Percentiles rank a stretch among this genome's conserved stretches.
phyloP scores from a whole-genome alignment of 2,797 vertebrate species.

The Momotus momota region DNA sequence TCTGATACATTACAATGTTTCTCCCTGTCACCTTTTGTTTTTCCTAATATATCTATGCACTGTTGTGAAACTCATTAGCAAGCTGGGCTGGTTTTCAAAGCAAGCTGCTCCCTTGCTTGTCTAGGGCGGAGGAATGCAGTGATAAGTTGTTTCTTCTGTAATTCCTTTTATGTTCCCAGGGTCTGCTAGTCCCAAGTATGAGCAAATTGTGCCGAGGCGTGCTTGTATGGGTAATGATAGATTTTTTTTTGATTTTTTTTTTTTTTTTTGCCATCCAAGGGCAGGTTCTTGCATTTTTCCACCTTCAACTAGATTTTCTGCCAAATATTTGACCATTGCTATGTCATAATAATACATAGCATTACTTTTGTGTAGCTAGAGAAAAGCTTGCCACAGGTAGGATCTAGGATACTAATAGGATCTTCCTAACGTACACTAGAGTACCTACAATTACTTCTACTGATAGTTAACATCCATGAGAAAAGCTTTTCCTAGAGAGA shows the following conservation, averaged over 20 bases:
- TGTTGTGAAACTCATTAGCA: conserved; percentile 48
- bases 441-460: conserved; percentile 50
- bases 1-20: conserved; percentile 2
- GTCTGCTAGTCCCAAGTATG: neutral
- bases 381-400: neutral
- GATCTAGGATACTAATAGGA: neutral
- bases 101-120: neutral
- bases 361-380: neutral
- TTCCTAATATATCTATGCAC: neutral
- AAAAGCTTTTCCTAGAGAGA: conserved; percentile 57
- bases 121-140: neutral
- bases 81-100: neutral
- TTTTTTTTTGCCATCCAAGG: neutral
- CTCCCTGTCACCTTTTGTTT: conserved; percentile 33
- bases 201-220: neutral
- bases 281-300: neutral
- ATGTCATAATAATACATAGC: neutral
- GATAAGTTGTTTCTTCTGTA: neutral
- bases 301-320: neutral
- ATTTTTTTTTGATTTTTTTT: rapidly evolving
- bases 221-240: neutral
- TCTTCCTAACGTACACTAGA: conserved; percentile 5
- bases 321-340: neutral
- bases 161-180: neutral
- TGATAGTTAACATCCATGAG: conserved; percentile 51